Evolutionary conservation across 2,797 vertebrate genomes (phyloP).

Genomic region (Sandelia bainsii): DNA sequence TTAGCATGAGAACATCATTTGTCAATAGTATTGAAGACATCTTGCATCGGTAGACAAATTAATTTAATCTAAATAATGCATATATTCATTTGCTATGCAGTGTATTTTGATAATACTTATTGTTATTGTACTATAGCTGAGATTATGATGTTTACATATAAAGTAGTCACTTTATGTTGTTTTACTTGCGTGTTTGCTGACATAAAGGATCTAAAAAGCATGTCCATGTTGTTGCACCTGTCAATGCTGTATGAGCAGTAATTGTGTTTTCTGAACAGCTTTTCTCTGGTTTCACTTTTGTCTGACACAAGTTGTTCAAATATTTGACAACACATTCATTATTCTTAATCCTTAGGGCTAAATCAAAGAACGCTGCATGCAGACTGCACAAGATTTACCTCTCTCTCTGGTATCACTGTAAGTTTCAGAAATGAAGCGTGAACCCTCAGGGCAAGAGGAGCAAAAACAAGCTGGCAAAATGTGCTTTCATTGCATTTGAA

Average conservation of each 20-base stretch:
- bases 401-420: not conserved
- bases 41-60: not conserved
- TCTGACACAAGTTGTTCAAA: constrained; percentile 6
- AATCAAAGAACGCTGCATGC: not conserved
- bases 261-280: not conserved
- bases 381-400: not conserved
- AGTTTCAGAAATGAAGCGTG: not conserved
- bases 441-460: not conserved
- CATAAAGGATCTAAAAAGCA: not conserved
- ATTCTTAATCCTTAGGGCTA: not conserved
- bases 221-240: not conserved
- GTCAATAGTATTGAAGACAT: not conserved
- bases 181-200: not conserved
- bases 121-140: not conserved
- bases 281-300: constrained; percentile 1
- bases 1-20: not conserved
- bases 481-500: not conserved
- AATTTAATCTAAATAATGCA: not conserved
- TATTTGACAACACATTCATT: constrained; percentile 17
- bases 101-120: too few relatives aligned
- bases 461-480: not conserved
- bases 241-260: not conserved
- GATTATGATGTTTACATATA: not conserved
- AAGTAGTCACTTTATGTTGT: too few relatives aligned
- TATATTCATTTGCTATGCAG: too few relatives aligned